phyloP scores from a whole-genome alignment of 2,797 vertebrate genomes.

The Nyctalus aviator region DNA sequence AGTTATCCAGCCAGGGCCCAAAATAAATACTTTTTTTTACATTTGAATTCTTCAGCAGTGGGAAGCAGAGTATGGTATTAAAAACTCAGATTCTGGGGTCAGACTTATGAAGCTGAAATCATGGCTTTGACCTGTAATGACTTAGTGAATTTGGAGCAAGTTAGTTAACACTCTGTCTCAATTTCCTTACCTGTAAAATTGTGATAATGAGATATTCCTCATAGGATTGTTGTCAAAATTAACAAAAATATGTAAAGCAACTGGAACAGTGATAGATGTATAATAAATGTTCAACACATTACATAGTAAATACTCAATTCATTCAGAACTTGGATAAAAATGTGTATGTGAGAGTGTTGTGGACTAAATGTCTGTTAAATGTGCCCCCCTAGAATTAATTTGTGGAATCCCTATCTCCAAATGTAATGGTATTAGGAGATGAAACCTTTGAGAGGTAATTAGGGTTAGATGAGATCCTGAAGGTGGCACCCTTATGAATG shows the following conservation, averaged over 20 bases:
- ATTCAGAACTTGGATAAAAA: background rate
- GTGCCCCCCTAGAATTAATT: background rate
- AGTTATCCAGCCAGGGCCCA: background rate
- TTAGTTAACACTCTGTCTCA: background rate
- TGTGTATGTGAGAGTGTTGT: background rate
- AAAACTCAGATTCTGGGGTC: background rate
- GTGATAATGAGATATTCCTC: background rate
- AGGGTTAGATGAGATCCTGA: background rate
- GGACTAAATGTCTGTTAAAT: background rate
- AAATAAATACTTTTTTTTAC: background rate
- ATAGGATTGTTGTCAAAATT: background rate
- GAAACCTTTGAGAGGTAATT: background rate
- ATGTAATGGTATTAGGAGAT: background rate
- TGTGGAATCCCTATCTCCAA: background rate
- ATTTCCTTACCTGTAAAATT: slow-evolving; percentile 3
- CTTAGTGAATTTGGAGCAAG: background rate
- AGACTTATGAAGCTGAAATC: background rate
- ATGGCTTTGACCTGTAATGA: background rate
- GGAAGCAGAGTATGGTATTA: background rate
- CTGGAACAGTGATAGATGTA: background rate
- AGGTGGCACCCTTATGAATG: background rate
- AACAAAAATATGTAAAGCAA: background rate
- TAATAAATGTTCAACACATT: background rate
- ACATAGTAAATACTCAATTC: background rate
- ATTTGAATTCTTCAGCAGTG: background rate